phyloP scores from a whole-genome alignment of 2,113 vertebrate species.

The Aramus guarauna region DNA sequence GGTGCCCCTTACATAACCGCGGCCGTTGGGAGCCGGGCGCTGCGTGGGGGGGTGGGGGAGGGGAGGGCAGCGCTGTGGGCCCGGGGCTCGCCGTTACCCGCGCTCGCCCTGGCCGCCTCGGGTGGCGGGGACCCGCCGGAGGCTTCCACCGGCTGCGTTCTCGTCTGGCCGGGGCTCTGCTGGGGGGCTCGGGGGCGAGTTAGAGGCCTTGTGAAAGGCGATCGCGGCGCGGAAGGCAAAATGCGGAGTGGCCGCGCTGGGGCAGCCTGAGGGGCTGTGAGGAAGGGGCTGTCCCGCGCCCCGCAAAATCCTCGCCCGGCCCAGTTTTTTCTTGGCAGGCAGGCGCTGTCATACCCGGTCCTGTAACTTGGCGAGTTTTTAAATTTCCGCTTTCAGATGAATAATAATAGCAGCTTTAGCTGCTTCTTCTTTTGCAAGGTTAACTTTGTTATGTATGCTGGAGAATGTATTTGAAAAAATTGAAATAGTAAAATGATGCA shows the following conservation, averaged over 20 bases:
- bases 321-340: too few species aligned
- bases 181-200: too few species aligned
- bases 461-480: neutral
- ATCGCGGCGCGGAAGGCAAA: rapidly evolving
- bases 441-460: neutral
- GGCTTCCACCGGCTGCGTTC: rapidly evolving
- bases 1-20: neutral
- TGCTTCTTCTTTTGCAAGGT: neutral
- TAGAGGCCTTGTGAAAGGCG: neutral
- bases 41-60: neutral
- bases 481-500: neutral
- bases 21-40: neutral
- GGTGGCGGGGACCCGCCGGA: neutral
- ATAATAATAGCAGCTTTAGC: neutral
- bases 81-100: neutral
- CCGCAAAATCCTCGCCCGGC: rapidly evolving
- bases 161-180: neutral
- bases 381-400: rapidly evolving
- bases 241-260: rapidly evolving
- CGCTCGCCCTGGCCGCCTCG: neutral
- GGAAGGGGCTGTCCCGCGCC: neutral
- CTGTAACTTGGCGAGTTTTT: neutral
- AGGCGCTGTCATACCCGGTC: neutral
- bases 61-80: neutral
- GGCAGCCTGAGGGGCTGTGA: neutral